A percentile compares a stretch with the other conserved stretches of the same genome.
Evolutionary conservation across 2,888 invertebrate species (phyloP).

Genomic region (Stramonita haemastoma): DNA sequence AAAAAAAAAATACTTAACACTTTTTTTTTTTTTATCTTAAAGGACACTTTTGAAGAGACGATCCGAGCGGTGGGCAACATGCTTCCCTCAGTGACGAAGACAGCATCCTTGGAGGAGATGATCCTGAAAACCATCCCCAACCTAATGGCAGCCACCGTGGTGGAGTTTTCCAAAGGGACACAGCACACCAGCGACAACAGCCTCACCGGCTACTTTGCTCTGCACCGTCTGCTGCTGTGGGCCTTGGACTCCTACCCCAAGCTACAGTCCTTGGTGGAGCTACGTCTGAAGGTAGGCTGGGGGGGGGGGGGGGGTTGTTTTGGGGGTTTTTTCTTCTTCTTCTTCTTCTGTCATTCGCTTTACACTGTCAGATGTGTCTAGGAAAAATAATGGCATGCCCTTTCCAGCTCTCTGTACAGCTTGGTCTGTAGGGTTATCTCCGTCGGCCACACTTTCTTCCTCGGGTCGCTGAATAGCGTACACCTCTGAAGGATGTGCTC

Average conservation of each 20-base stretch:
- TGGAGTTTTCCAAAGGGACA: conserved; percentile 71
- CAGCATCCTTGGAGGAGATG: conserved; percentile 62
- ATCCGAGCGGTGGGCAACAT: conserved; percentile 59
- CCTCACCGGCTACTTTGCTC: conserved; percentile 68
- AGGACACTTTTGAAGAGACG: conserved; percentile 61
- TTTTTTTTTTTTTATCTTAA: not conserved
- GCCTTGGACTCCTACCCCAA: conserved; percentile 67
- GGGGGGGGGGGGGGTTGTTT: not conserved
- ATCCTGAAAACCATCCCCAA: conserved; percentile 68
- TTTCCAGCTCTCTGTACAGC: too few relatives aligned
- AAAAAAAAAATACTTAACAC: not conserved
- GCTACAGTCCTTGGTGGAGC: conserved; percentile 59
- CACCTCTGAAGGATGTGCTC: too few relatives aligned
- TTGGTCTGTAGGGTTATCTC: too few relatives aligned
- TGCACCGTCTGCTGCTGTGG: conserved; percentile 69
- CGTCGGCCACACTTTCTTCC: too few relatives aligned
- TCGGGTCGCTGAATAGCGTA: too few relatives aligned
- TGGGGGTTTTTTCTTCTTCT: not conserved
- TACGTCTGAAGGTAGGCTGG: conserved; percentile 56
- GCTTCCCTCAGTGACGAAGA: conserved; percentile 63
- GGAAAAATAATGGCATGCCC: too few relatives aligned
- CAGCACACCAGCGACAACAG: conserved; percentile 72
- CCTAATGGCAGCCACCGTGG: conserved; percentile 70
- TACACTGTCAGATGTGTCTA: too few relatives aligned
- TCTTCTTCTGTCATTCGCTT: too few relatives aligned